These are phyloP conservation scores for rabbit (Oryctolagus cuniculus) DNA, from an alignment of 2,113 vertebrate genomes.

Conservation along the genomic window mOryCun1.1 NC_091433.1:192597001-192597500, in stretches of 20 bases:
- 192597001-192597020: background rate
- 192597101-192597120: background rate
- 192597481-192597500: conserved; percentile 7
- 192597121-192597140: background rate
- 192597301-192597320: background rate
- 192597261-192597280: background rate
- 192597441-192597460: conserved; percentile 10
- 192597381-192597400: background rate
- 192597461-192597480: background rate
- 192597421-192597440: background rate
- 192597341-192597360: background rate
- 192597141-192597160: rapidly evolving
- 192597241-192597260: background rate
- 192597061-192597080: background rate
- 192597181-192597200: background rate
- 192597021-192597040: background rate
- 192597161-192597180: rapidly evolving
- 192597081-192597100: background rate
- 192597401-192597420: background rate
- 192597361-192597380: background rate
- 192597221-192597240: background rate
- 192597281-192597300: background rate
- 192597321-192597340: background rate
- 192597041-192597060: background rate
- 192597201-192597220: background rate